Conservation (phyloP, 64 coral and sea anemone genomes). For the Cladopsammia gracilis region DNA sequence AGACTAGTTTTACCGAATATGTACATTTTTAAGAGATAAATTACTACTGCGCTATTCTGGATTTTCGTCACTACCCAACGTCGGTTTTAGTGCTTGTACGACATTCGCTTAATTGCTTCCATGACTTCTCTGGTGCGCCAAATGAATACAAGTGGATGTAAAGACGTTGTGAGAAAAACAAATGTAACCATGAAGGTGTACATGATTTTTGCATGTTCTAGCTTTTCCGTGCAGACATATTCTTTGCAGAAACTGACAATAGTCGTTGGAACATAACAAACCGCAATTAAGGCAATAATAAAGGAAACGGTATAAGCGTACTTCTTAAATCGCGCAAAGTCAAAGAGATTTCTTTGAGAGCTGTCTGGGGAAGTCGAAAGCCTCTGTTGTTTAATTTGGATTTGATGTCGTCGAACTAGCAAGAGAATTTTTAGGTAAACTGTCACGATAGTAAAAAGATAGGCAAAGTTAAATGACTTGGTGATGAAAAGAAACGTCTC, state of each 20-base stretch:
- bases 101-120: conserved; percentile 19
- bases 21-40: no score
- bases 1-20: no score
- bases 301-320: conserved; percentile 9
- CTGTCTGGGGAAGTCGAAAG: background rate
- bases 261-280: conserved; percentile 10
- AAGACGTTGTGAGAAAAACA: conserved; percentile 14
- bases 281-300: background rate
- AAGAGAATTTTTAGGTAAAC: conserved; percentile 35
- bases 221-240: conserved; percentile 27
- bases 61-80: background rate
- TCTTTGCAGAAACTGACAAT: conserved; percentile 24
- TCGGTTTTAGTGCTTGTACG: background rate
- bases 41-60: no score
- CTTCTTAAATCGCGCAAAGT: conserved; percentile 17
- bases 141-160: conserved; percentile 24
- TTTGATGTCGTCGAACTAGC: conserved; percentile 29
- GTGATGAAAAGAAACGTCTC: conserved; percentile 14
- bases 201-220: conserved; percentile 33
- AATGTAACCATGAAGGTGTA: conserved; percentile 25
- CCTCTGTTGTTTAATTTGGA: background rate
- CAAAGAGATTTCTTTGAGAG: background rate
- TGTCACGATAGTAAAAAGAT: background rate
- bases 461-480: background rate
- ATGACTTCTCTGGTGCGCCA: conserved; percentile 1